phyloP scores from a whole-genome alignment of 1,140 invertebrate genomes.

The Asobara japonica region DNA sequence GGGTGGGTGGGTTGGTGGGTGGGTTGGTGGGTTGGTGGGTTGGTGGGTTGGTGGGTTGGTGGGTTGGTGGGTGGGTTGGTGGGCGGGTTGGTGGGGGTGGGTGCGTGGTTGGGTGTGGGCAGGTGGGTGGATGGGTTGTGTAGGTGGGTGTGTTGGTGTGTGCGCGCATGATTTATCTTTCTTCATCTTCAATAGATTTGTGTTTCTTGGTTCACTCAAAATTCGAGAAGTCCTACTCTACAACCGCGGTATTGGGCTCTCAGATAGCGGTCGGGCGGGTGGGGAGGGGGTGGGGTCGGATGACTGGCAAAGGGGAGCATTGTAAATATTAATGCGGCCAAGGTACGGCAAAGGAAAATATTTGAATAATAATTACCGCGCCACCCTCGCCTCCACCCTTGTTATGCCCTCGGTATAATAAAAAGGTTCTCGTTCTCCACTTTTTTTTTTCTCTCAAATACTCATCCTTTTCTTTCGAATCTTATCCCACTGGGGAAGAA shows the following conservation, averaged over 20 bases:
- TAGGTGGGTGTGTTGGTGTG: too few relatives aligned
- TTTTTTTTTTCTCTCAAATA: conserved; percentile 13
- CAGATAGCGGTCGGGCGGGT: not conserved
- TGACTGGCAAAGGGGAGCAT: conserved; percentile 39
- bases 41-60: too few relatives aligned
- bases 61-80: too few relatives aligned
- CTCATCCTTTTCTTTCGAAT: not conserved
- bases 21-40: too few relatives aligned
- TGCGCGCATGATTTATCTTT: too few relatives aligned
- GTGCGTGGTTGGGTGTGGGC: too few relatives aligned
- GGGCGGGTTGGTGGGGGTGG: too few relatives aligned
- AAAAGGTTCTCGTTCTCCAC: conserved; percentile 44
- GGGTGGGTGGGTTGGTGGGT: too few relatives aligned
- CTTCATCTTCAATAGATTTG: not conserved
- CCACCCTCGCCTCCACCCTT: conserved; percentile 46
- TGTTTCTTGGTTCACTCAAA: too few relatives aligned
- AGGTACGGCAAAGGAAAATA: conserved; percentile 52
- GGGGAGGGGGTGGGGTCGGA: conserved; percentile 3
- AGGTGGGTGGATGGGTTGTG: too few relatives aligned
- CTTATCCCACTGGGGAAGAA: conserved; percentile 19
- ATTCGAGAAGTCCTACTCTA: conserved; percentile 9
- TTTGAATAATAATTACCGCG: conserved; percentile 62
- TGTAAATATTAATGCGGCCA: conserved; percentile 59
- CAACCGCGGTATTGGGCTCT: not conserved
- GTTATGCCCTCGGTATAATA: conserved; percentile 56